Evolutionary conservation across 2,888 invertebrate species (phyloP), one percentile per base, ranked within the genome.

Genomic region (Helicoverpa assulta): DNA sequence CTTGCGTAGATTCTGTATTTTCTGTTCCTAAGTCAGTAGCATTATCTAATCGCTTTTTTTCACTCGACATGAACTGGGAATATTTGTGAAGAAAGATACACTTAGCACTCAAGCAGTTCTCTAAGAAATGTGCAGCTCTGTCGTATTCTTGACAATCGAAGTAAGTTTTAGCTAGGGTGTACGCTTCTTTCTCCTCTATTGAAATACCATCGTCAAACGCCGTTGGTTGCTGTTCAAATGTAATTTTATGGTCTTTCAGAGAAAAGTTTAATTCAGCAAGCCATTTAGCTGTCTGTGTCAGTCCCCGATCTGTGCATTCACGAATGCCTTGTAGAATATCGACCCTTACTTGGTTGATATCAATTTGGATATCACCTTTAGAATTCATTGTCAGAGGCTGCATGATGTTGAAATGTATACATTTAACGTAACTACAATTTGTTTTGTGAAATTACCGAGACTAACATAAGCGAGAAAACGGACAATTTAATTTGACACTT

Each of bases 131-230:
- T 0, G 98, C 98, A 66, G 98, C 97, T 86, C 98, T 96, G 86
- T 99, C 98, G 90, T 98, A 99, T 91, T 99, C 99, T 83, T 98
- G 98, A 55, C 98, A 96, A 92, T 99, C 98, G 89, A 99, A 99
- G 90, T 98, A 99, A 76, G 98, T 97, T 91, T 98, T 98, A 0
- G 98, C 98, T 79, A 99, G 90, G 52, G 96, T 96, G 90, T 98
- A 99, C 29, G 96, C 94, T 86, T 98, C 98, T 76, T 96, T 96
- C 83, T 98, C 98, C 67, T 97, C 96, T 33, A 94, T 94, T 10
- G 93, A 91, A 57, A 96, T 95, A 8, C 95, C 91, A 51, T 95
- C 90, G 57, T 96, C 94, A 5, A 92, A 88, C 3, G 90, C 86
- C 10, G 81, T 85, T n/a, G 88, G 78, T 54, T 93, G 88, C 65